phyloP scores from a whole-genome alignment of 1,140 invertebrate genomes.

The Scaptomyza graminum region DNA sequence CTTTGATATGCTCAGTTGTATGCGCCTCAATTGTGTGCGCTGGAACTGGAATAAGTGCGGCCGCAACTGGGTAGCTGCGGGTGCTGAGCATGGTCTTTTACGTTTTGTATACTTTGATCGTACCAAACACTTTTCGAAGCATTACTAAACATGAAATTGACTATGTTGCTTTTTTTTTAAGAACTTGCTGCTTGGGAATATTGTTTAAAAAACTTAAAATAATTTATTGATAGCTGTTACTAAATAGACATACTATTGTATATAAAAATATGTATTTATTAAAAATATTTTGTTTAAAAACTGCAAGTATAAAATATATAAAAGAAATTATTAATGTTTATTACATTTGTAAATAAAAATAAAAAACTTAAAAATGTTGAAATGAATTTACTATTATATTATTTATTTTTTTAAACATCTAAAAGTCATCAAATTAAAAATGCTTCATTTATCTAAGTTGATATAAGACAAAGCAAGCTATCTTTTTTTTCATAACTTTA shows the following conservation, averaged over 20 bases:
- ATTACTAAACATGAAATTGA: background rate
- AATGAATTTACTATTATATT: background rate
- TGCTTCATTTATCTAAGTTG: no score
- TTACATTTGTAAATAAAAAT: conserved; percentile 39
- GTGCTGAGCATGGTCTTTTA: conserved; percentile 73
- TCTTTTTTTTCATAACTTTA: no score
- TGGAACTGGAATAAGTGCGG: conserved; percentile 61
- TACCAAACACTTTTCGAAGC: conserved; percentile 33
- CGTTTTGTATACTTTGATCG: conserved; percentile 58
- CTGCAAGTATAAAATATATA: conserved; percentile 26
- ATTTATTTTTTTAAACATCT: no score
- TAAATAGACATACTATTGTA: conserved; percentile 16
- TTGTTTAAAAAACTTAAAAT: conserved; percentile 17
- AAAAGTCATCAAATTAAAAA: no score
- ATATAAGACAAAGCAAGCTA: no score
- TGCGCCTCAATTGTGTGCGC: conserved; percentile 55
- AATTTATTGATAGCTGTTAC: conserved; percentile 31
- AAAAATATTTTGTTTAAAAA: conserved; percentile 11
- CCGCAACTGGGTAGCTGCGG: conserved; percentile 58
- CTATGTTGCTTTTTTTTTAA: conserved; percentile 17
- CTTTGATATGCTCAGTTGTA: conserved; percentile 31
- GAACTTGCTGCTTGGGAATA: background rate
- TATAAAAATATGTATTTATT: conserved; percentile 28
- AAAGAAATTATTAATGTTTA: conserved; percentile 18
- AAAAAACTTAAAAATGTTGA: conserved; percentile 14